Conservation (phyloP, 1,140 invertebrate species). For the Diprion similis region DNA sequence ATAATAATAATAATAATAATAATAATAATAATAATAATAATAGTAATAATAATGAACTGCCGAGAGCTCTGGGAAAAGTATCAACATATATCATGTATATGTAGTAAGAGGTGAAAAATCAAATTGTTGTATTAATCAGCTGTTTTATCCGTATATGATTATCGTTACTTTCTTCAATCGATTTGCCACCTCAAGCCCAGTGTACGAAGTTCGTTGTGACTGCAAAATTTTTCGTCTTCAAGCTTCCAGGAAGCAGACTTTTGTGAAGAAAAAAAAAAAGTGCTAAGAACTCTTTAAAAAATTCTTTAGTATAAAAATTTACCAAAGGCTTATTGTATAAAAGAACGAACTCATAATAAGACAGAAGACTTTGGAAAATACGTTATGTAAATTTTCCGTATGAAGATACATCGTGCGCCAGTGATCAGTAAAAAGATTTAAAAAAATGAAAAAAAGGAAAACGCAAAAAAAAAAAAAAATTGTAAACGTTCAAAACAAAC, state of each 20-base stretch:
- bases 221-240: neutral
- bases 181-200: neutral
- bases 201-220: neutral
- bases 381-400: neutral
- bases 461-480: neutral
- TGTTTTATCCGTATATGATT: neutral
- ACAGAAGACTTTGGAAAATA: neutral
- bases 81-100: neutral
- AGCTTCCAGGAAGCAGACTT: neutral
- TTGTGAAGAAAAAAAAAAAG: neutral
- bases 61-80: neutral
- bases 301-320: neutral
- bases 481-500: neutral
- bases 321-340: neutral
- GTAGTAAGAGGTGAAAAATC: neutral
- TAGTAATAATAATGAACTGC: neutral
- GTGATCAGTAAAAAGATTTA: neutral
- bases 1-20: too few species aligned
- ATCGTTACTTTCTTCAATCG: neutral
- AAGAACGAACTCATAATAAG: neutral
- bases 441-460: neutral
- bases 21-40: too few species aligned
- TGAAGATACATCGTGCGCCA: neutral
- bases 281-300: neutral
- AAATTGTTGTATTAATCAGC: neutral